Evolutionary conservation across 2,888 invertebrate genomes (phyloP), one percentile per base, ranked within the genome.

Genomic region (Lasioglossum lativentre): DNA sequence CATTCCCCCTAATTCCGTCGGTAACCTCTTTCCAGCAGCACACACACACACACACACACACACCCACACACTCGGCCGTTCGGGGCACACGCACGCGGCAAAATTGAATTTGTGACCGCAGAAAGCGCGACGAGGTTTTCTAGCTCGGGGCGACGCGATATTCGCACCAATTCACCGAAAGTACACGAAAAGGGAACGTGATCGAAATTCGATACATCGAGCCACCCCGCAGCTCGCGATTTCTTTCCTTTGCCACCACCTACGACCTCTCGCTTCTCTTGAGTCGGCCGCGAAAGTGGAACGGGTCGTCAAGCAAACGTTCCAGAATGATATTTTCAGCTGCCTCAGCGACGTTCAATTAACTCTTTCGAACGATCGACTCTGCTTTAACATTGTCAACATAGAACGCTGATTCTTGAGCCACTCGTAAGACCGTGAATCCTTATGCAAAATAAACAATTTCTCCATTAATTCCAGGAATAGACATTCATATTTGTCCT

Each of bases 161-260:
- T 79, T 81, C 81, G 88, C 82, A 70, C 79, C 80, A 89, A 89
- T 88, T 87, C 90, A 81, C 80, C 78, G 87, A 89, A 87, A 89
- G 88, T 90, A 88, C 89, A 84, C 82, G 91, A 76, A 40, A 81
- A 75, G 75, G 80, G 80, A 80, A 90, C 90, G 91, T 89, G 91
- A 91, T 92, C 88, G 90, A 92, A 92, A 92, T 91, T 92, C 90
- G 89, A 92, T 91, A 92, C 89, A 86, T 75, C 80, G 82, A 81
- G 30, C 8, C 30, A 6, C 80, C 74, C 66, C 66, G 68, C 63
- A 63, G 6, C 47, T 23, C 47, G 73, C 73, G 73, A 30, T 10
- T n/a, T 38, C 40, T 12, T n/a, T 45, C n/a, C 45, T 30, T 19
- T 10, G 30, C 56, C 56, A 68, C 19, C 70, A 30, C 34, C 47